Conservation (phyloP, 1,140 invertebrate species). For the Caerostris extrusa region DNA sequence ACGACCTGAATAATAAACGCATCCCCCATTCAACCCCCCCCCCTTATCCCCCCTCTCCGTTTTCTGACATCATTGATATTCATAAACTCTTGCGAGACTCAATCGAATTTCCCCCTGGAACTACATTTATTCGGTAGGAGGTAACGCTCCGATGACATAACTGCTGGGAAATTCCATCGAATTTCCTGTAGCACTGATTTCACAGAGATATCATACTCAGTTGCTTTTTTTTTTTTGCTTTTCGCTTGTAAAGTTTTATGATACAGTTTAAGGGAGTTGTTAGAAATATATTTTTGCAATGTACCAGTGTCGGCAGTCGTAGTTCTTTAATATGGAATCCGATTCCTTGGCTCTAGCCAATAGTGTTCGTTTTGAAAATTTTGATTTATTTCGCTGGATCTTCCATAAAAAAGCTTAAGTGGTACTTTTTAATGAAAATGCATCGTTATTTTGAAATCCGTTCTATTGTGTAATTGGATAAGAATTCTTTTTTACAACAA, state of each 20-base stretch:
- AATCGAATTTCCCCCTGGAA: constrained; percentile 24
- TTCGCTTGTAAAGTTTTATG: constrained; percentile 27
- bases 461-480: too few species aligned
- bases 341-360: background rate
- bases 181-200: background rate
- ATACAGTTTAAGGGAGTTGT: background rate
- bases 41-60: background rate
- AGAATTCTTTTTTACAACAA: too few species aligned
- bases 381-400: background rate
- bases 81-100: constrained; percentile 7
- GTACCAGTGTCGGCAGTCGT: background rate
- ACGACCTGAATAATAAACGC: constrained; percentile 3
- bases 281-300: constrained; percentile 9
- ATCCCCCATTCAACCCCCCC: background rate
- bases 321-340: background rate
- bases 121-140: constrained; percentile 11
- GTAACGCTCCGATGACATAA: background rate
- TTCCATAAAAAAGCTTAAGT: too few species aligned
- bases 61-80: constrained; percentile 4
- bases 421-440: background rate
- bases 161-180: constrained; percentile 22
- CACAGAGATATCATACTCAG: background rate
- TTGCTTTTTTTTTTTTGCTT: too few species aligned
- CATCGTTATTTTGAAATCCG: background rate
- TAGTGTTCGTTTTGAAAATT: background rate